Evolutionary conservation across 2,888 invertebrate genomes (phyloP), one percentile per base, ranked within the genome.

Genomic region (Trimorus sp.): DNA sequence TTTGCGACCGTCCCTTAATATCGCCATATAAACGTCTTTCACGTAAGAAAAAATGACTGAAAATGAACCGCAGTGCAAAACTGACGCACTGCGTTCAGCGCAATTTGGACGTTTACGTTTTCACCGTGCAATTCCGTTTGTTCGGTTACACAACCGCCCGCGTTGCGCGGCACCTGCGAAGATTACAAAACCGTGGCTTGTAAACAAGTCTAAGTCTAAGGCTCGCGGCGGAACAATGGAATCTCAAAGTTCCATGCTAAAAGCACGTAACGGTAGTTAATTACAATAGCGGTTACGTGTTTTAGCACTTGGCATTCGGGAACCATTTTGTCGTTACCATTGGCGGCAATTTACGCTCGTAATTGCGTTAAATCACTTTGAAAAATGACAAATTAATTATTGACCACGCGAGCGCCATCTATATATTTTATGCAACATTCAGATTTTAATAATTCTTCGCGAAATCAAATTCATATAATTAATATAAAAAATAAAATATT

Each of bases 181-280:
- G 56, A 60, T 69, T 54, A 62, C 66, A 69, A 69, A 69, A 76
- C 53, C 45, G 40, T 60, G 54, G 40, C 53, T 70, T 62, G 63
- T 49, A 77, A 70, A 77, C 77, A 77, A 59, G 59, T 54, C 11
- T 16, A 42, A 66, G 66, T 60, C 66, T 69, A 65, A 53, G 51
- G 56, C 62, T 53, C n/a, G 48, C 54, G 49, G 16, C n/a, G 63
- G 7, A 42, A 65, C 78, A 71, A 78, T 71, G 54, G 78, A 65
- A 78, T 78, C 45, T 38, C 36, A 65, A 78, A 78, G 78, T 78
- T 78, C 53, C 36, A 51, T 53, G 65, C 58, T 66, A 63, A 58
- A 71, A 59, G 78, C 70, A 78, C 76, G 75, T 75, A 78, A 78
- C 65, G 56, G 77, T 70, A 78, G 77, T 78, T 78, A 70, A 78